Base-by-base conservation (phyloP, 2,888 invertebrate genomes). In the Neoitamus cyanurus region DNA sequence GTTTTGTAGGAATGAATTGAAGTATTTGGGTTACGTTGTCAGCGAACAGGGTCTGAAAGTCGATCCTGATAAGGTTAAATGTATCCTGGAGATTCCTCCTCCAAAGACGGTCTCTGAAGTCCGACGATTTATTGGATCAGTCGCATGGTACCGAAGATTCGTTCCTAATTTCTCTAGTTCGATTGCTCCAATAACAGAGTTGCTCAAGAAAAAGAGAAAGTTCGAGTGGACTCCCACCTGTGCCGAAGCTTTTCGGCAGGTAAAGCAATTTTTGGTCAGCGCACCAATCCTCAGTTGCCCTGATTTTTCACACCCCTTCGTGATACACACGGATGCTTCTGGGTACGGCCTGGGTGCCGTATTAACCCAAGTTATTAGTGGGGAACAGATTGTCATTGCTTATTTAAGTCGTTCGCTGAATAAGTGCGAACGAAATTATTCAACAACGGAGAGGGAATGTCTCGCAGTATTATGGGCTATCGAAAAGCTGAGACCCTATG, bases 271-370 rank as follows among this genome's bases (percentile, higher is more conserved):
- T 9, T 15, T 36, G 11, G 11, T 36, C 3, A 73, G 15, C 1
- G 73, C 36, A 31, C 73, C 73, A 73, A 73, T 73, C 5, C 15
- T 73, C 3, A 15, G 13, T 3, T 69, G 25, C 28, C 84, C 83
- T 13, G 70, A 86, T 70, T 86, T 83, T 31, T 20, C 25, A 7
- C 13, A 37, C 11, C 69, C 75, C 0, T 85, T 85, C 28, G 15
- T 46, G 2, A 73, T 85, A 7, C 84, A 86, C 31, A 78, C 84
- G 0, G 86, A 86, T 83, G 86, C 86, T 20, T 84, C 86, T 2
- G 85, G 82, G 15, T 80, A 37, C 15, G 85, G 84, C 0, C 31
- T 87, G 3, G 86, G 85, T 1, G 85, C 86, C 15, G 86, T 87
- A 0, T 58, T 87, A 2, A 85, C 78, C 7, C 87, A 73, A 34